Percentiles rank a stretch among this genome's conserved stretches.
phyloP scores from a whole-genome alignment of 2,113 vertebrate genomes.

The Dolichallabes microphthalmus region DNA sequence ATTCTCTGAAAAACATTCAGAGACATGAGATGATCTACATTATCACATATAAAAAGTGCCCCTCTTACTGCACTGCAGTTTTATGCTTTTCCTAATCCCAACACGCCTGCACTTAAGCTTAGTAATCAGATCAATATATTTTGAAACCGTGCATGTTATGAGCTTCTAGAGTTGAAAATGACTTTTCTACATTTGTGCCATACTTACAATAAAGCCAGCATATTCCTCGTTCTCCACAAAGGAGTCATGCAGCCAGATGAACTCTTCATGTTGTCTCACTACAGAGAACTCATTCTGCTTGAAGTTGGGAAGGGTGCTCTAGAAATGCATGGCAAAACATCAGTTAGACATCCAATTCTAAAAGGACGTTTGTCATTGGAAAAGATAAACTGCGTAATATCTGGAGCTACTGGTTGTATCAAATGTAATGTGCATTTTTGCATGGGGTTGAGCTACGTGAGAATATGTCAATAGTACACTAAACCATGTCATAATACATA shows the following conservation, averaged over 20 bases:
- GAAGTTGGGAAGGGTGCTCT: slow-evolving; percentile 98
- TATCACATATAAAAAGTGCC: not conserved
- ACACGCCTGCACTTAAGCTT: not conserved
- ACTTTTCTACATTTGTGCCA: not conserved
- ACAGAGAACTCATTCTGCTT: slow-evolving; percentile 99
- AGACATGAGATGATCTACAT: not conserved
- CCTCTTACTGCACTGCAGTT: not conserved
- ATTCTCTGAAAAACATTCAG: not conserved
- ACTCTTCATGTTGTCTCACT: slow-evolving; percentile 96
- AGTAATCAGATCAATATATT: not conserved
- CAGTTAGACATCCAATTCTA: not conserved
- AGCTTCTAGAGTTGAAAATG: not conserved
- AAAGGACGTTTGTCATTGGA: not conserved
- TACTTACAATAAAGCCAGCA: slow-evolving; percentile 95
- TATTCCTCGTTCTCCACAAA: slow-evolving; percentile 98
- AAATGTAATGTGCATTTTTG: not conserved
- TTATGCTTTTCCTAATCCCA: not conserved
- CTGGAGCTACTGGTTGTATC: not conserved
- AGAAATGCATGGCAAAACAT: slow-evolving; percentile 34
- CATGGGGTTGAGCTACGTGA: too few species aligned
- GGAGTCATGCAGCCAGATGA: slow-evolving; percentile 98
- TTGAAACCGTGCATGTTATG: not conserved
- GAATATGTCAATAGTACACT: not conserved
- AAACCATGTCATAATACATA: not conserved
- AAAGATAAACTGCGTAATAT: not conserved